Evolutionary conservation across 2,797 vertebrate genomes (phyloP).

Genomic region (Halcyon badia): DNA sequence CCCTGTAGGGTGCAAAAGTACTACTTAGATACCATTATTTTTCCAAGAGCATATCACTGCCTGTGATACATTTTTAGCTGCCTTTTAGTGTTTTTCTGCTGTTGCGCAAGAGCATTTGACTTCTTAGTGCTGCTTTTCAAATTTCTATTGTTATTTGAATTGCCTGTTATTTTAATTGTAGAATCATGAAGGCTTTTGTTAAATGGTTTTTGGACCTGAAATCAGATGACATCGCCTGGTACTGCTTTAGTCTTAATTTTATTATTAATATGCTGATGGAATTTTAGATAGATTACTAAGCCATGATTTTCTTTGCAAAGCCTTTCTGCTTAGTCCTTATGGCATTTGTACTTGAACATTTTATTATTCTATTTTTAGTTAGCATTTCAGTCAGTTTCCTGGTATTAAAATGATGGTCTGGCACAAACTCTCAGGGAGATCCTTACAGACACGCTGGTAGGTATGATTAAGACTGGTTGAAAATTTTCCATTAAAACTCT

Average conservation of each 20-base stretch:
- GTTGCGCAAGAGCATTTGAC: not conserved
- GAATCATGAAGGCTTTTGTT: not conserved
- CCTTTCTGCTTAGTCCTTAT: slow-evolving; percentile 21
- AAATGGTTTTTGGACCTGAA: not conserved
- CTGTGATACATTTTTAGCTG: not conserved
- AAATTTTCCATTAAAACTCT: slow-evolving; percentile 56
- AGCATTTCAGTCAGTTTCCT: slow-evolving; percentile 49
- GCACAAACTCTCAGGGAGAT: slow-evolving; percentile 26
- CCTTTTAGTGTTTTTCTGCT: not conserved
- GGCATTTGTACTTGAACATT: slow-evolving; percentile 16
- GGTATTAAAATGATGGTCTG: slow-evolving; percentile 50
- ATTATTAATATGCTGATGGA: not conserved
- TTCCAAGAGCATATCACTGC: not conserved
- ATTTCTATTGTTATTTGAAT: not conserved
- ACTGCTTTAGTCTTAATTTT: not conserved
- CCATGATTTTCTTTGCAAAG: slow-evolving; percentile 2
- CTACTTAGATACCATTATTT: not conserved
- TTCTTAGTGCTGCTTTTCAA: not conserved
- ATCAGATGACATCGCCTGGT: not conserved
- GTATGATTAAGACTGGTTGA: slow-evolving; percentile 50
- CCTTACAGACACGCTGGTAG: slow-evolving; percentile 53
- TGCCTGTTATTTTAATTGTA: not conserved
- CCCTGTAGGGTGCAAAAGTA: not conserved
- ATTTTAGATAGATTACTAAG: slow-evolving; percentile 18
- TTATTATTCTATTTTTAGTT: slow-evolving; percentile 62